Base-by-base conservation (phyloP, 2,113 vertebrate genomes). In the Arvicanthis niloticus region DNA sequence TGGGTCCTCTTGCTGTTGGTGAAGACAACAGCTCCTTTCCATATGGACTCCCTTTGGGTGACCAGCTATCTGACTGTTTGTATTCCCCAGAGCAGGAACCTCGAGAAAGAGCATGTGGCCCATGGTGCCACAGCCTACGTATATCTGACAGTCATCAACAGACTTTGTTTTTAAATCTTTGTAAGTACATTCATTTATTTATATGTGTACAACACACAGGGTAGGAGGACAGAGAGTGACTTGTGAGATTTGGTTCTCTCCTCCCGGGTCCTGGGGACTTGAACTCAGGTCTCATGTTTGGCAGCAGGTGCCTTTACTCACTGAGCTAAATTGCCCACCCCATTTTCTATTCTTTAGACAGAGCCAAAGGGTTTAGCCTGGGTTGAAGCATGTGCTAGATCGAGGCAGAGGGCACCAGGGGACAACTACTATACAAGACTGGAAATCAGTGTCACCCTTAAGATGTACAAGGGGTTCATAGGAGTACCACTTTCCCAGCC, bases 351-450 rank as follows among this genome's bases (percentile, higher is more conserved):
- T 93, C 37, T 34, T 77, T 62, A 77, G 73, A 65, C 16, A 53
- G 40, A 80, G 42, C 56, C 53, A 34, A 53, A 5, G 45, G n/a
- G 8, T 91, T 88, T 37, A 82, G 22, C 37, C 58, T 73, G 19
- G 21, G 42, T 58, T 51, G 34, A 1, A 65, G 77, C 3, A 12
- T 3, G 6, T 62, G 48, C 19, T 13, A 24, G 65, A 26, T 11
- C 21, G 48, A 76, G 68, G 42, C 72, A 51, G 51, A 78, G 45
- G 21, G 3, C 70, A 34, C 7, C 9, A 19, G 13, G 40, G 13
- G 37, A 24, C 22, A 0, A 2, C 29, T 16, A 1, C 31, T 9
- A 24, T 40, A 45, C 2, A 1, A 4, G 51, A 56, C 65, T 17
- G 29, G 37, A 15, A 9, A 34, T 13, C 73, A 76, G 89, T 1